Conservation (phyloP, 1,140 invertebrate species). For the Cylas formicarius region DNA sequence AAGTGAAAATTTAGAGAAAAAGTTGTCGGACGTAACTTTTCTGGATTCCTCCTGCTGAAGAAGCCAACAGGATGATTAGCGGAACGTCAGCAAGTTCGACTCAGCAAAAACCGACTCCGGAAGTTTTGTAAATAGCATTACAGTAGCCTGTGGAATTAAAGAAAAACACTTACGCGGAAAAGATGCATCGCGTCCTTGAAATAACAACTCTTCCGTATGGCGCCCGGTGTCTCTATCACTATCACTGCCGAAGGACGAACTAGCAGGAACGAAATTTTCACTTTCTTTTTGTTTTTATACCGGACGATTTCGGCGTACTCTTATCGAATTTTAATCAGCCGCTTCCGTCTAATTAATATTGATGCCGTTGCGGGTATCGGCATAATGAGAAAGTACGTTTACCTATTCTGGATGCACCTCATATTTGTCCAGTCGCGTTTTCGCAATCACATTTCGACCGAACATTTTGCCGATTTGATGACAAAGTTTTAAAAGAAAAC, state of each 20-base stretch:
- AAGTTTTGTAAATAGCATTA: too few relatives aligned
- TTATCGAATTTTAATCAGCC: constrained; percentile 23
- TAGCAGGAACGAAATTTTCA: constrained; percentile 26
- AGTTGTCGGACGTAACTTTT: not conserved
- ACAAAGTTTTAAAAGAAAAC: too few relatives aligned
- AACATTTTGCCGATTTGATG: too few relatives aligned
- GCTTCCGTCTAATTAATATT: constrained; percentile 14
- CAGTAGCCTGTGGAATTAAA: too few relatives aligned
- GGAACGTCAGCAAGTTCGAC: too few relatives aligned
- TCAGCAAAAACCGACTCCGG: too few relatives aligned
- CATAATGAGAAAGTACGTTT: constrained; percentile 25
- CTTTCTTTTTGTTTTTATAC: constrained; percentile 39
- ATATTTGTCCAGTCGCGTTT: too few relatives aligned
- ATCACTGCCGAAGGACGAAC: constrained; percentile 21
- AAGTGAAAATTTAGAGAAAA: too few relatives aligned
- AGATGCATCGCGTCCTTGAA: constrained; percentile 11
- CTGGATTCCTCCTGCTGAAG: not conserved
- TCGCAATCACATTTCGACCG: too few relatives aligned
- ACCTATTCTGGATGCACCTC: constrained; percentile 29
- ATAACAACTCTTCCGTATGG: constrained; percentile 2
- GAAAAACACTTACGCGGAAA: constrained; percentile 16
- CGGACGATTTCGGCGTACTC: constrained; percentile 16
- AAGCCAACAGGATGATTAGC: too few relatives aligned
- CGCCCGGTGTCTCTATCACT: constrained; percentile 12
- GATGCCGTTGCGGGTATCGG: constrained; percentile 16